Conservation (phyloP, 1,140 invertebrate genomes). For the Onthophagus taurus region DNA sequence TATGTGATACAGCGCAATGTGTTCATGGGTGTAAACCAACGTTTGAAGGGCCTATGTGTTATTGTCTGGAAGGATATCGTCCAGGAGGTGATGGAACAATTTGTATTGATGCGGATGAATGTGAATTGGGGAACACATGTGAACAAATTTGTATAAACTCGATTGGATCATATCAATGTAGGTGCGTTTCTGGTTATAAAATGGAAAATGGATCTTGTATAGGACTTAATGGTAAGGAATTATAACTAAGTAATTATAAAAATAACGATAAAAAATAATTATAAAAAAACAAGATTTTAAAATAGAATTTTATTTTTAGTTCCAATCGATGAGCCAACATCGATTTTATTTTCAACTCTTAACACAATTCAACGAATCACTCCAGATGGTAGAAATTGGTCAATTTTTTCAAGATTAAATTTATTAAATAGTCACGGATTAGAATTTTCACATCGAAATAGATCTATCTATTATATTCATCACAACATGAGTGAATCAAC, state of each 20-base stretch:
- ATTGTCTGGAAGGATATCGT: constrained; percentile 62
- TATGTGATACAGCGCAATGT: constrained; percentile 52
- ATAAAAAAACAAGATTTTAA: too few relatives aligned
- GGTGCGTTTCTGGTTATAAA: constrained; percentile 66
- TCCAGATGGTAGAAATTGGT: constrained; percentile 43
- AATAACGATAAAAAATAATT: too few relatives aligned
- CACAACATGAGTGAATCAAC: constrained; percentile 43
- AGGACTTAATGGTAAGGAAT: constrained; percentile 57
- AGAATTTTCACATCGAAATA: constrained; percentile 48
- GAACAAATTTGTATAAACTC: constrained; percentile 71
- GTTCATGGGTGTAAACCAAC: constrained; percentile 55
- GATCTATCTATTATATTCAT: constrained; percentile 59
- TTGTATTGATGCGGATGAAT: constrained; percentile 68
- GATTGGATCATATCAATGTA: constrained; percentile 60
- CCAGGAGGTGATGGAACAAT: constrained; percentile 44
- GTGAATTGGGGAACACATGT: constrained; percentile 60
- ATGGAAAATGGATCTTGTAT: constrained; percentile 44
- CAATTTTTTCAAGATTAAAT: constrained; percentile 36
- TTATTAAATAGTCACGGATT: constrained; percentile 40
- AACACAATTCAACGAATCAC: constrained; percentile 43
- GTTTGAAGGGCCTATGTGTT: constrained; percentile 60
- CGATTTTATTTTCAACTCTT: constrained; percentile 46
- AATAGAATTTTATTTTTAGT: constrained; percentile 20
- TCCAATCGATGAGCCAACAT: constrained; percentile 42
- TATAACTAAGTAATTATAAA: too few relatives aligned